phyloP scores from a whole-genome alignment of 1,140 invertebrate species.

The Heliconius congener region DNA sequence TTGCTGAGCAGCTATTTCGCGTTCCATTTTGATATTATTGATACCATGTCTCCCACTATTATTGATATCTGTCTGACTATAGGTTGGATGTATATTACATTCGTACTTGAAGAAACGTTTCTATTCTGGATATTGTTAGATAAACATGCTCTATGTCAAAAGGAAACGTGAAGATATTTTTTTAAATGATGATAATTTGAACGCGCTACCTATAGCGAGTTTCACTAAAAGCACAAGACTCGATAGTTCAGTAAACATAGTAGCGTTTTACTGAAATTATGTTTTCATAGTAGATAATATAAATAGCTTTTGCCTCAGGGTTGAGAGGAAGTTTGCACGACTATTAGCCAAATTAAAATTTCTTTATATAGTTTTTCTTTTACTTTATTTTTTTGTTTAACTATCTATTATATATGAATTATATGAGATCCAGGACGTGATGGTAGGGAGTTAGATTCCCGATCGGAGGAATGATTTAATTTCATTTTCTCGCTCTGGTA shows the following conservation, averaged over 20 bases:
- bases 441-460: neutral
- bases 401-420: neutral
- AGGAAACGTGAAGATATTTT: too few species aligned
- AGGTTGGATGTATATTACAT: too few species aligned
- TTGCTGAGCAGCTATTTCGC: too few species aligned
- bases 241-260: neutral
- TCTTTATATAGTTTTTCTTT: constrained; percentile 2
- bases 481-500: too few species aligned
- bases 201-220: neutral
- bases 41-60: too few species aligned
- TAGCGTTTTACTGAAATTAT: constrained; percentile 12
- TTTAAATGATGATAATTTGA: neutral
- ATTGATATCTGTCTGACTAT: too few species aligned
- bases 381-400: neutral
- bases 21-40: too few species aligned
- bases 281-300: constrained; percentile 13
- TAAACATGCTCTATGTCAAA: too few species aligned
- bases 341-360: constrained; percentile 14
- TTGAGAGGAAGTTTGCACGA: constrained; percentile 7
- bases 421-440: too few species aligned
- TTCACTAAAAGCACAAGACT: neutral
- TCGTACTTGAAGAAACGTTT: too few species aligned
- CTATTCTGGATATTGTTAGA: too few species aligned
- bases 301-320: constrained; percentile 2
- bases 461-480: neutral